These are phyloP conservation scores for Drosophila ananassae DNA, from an alignment of 1,140 invertebrate genomes.

Conservation along the genomic window DNA sequence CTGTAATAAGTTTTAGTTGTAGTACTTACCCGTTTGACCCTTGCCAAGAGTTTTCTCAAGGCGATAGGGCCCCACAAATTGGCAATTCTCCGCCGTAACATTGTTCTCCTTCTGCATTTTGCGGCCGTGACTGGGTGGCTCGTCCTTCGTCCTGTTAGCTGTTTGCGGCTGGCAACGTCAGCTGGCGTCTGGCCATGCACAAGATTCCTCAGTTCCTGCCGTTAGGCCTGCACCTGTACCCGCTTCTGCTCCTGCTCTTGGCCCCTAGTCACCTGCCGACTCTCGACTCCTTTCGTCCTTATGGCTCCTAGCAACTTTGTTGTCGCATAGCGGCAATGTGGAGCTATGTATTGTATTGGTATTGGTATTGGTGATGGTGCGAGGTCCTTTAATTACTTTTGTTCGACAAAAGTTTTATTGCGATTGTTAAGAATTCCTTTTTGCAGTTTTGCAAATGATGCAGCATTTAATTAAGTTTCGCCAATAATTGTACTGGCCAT, in stretches of 20 bases:
- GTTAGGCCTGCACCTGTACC: background rate
- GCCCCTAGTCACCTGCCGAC: background rate
- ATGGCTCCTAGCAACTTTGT: conserved; percentile 48
- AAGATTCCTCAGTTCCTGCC: conserved; percentile 17
- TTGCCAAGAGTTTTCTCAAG: conserved; percentile 99
- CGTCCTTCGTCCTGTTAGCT: conserved; percentile 54
- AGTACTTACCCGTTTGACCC: conserved; percentile 97
- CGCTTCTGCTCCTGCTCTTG: background rate
- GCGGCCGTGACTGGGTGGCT: conserved; percentile 39
- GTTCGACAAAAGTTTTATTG: conserved; percentile 71
- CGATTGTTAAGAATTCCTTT: conserved; percentile 61
- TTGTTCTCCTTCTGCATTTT: conserved; percentile 85
- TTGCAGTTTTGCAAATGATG: conserved; percentile 59
- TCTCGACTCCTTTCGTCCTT: conserved; percentile 9
- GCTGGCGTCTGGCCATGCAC: conserved; percentile 68
- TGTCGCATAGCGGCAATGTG: conserved; percentile 63
- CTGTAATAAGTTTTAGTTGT: background rate
- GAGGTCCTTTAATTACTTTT: conserved; percentile 70
- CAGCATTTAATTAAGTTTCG: conserved; percentile 68
- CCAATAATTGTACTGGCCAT: conserved; percentile 48
- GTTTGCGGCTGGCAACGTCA: conserved; percentile 57
- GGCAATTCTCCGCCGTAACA: conserved; percentile 90
- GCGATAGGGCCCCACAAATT: conserved; percentile 99
- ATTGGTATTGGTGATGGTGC: conserved; percentile 25
- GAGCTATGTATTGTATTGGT: conserved; percentile 26